A percentile compares a stretch with the other conserved stretches of the same genome.
phyloP scores from a whole-genome alignment of 2,888 invertebrate genomes.

The Bembecia ichneumoniformis region DNA sequence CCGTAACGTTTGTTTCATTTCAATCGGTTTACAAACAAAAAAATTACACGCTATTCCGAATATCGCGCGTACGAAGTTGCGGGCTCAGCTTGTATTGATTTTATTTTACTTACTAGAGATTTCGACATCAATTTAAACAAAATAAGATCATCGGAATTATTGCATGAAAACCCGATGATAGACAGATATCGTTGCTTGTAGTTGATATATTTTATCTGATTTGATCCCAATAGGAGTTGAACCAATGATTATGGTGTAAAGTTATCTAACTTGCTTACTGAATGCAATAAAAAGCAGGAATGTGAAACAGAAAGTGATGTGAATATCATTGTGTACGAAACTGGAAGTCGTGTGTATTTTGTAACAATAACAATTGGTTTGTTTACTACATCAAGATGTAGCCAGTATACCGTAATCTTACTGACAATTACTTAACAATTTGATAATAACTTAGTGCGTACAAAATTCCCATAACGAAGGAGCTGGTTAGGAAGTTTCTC shows the following conservation, averaged over 20 bases:
- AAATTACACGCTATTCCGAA: too few species aligned
- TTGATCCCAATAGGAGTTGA: neutral
- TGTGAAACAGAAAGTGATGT: conserved; percentile 53
- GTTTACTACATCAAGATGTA: too few species aligned
- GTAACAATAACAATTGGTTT: conserved; percentile 21
- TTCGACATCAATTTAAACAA: neutral
- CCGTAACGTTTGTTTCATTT: too few species aligned
- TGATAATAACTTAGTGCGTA: too few species aligned
- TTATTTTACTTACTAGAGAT: neutral
- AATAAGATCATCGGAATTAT: neutral
- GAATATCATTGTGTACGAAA: conserved; percentile 51
- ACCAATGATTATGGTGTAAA: neutral
- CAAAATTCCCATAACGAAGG: too few species aligned
- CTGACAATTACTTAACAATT: too few species aligned
- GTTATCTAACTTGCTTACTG: neutral
- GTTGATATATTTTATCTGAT: neutral
- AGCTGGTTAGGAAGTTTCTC: too few species aligned
- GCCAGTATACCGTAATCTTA: too few species aligned
- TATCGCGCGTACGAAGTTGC: too few species aligned
- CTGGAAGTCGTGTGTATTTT: conserved; percentile 10
- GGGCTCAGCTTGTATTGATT: too few species aligned
- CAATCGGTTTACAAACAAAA: too few species aligned
- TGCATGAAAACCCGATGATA: neutral
- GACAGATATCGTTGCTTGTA: neutral
- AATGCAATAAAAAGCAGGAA: conserved; percentile 7